Conservation (phyloP, 2,113 vertebrate genomes). For the Pluvianellus socialis region DNA sequence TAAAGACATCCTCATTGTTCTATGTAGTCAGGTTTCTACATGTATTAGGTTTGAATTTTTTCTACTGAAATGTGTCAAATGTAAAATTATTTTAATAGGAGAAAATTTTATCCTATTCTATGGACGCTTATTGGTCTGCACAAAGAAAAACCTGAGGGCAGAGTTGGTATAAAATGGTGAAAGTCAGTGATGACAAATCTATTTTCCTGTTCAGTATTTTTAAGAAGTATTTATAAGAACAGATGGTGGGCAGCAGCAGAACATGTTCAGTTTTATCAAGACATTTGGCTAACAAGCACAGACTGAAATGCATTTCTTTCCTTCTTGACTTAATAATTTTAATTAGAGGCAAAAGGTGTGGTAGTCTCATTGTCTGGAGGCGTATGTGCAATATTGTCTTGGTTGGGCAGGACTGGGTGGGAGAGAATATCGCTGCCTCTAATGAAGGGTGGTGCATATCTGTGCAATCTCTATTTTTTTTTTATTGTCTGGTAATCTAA, state of each 20-base stretch:
- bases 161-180: neutral
- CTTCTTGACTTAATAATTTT: conserved; percentile 50
- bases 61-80: neutral
- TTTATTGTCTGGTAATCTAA: conserved; percentile 18
- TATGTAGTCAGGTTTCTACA: neutral
- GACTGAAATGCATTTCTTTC: conserved; percentile 26
- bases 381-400: conserved; percentile 60
- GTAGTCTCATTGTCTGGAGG: conserved; percentile 15
- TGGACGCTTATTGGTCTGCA: neutral
- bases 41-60: neutral
- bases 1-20: neutral
- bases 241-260: conserved; percentile 60
- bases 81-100: neutral
- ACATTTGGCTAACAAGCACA: conserved; percentile 57
- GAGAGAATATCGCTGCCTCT: conserved; percentile 14
- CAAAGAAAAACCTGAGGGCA: neutral
- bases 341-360: conserved; percentile 51
- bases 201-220: conserved; percentile 33
- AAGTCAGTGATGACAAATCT: conserved; percentile 32
- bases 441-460: conserved; percentile 43
- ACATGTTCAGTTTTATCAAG: conserved; percentile 55
- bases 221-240: conserved; percentile 36
- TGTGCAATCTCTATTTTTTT: neutral
- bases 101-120: neutral
- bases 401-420: conserved; percentile 56